A percentile compares a stretch with the other conserved stretches of the same genome.
These are phyloP conservation scores for Panthera leo DNA, from an alignment of 2,113 vertebrate genomes.

Conservation along the genomic window DNA sequence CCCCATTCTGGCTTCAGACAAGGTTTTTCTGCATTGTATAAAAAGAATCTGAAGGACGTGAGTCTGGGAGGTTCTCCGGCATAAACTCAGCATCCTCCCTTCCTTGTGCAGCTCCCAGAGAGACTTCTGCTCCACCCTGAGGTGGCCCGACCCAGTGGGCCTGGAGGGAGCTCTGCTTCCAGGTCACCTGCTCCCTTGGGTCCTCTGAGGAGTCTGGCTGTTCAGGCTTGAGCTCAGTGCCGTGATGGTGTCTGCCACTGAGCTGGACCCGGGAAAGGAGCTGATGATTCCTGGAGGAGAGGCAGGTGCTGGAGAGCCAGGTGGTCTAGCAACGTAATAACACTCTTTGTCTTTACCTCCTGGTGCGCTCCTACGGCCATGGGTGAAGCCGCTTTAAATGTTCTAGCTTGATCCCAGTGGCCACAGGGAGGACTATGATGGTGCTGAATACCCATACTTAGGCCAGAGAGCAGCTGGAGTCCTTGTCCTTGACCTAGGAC, in stretches of 20 bases:
- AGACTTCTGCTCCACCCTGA: too few species aligned
- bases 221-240: background rate
- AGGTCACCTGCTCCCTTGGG: fast-evolving
- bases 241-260: fast-evolving
- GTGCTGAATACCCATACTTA: background rate
- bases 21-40: background rate
- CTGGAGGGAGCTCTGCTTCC: background rate
- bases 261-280: background rate
- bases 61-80: background rate
- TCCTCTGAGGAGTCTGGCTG: background rate
- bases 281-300: background rate
- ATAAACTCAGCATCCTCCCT: background rate
- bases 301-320: background rate
- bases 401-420: background rate
- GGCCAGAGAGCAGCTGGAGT: background rate
- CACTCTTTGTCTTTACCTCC: background rate
- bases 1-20: background rate
- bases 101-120: background rate
- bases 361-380: background rate
- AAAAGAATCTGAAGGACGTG: background rate
- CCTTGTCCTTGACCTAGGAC: background rate
- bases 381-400: background rate
- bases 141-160: background rate
- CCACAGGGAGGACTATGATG: background rate
- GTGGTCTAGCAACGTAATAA: too few species aligned